A percentile compares a stretch with the other conserved stretches of the same genome.
Conservation (phyloP, 2,113 vertebrate species). For the Mastomys natalensis region DNA sequence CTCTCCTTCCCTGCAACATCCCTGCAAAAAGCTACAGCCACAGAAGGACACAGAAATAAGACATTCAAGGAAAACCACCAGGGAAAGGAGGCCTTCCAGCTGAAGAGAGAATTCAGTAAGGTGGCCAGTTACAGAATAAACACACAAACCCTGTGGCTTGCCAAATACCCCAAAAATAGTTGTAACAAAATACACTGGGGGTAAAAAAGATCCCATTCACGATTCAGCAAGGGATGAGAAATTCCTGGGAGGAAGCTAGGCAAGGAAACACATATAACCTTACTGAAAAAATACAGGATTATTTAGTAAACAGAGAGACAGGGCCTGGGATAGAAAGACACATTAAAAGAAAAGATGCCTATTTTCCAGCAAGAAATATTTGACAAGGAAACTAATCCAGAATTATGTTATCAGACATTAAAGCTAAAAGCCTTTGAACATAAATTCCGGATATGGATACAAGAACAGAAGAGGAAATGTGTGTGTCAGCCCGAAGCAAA, state of each 20-base stretch:
- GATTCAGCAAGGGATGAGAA: slow-evolving; percentile 68
- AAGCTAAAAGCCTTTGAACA: slow-evolving; percentile 13
- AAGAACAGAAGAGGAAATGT: not conserved
- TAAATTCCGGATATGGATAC: not conserved
- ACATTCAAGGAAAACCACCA: slow-evolving; percentile 11
- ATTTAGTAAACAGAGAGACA: not conserved
- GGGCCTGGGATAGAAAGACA: not conserved
- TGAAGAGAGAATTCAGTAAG: slow-evolving; percentile 57
- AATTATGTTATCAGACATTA: not conserved
- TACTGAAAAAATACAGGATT: not conserved
- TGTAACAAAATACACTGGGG: slow-evolving; percentile 60
- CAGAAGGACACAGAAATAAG: not conserved
- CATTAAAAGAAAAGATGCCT: not conserved
- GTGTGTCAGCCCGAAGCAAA: not conserved
- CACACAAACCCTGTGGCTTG: slow-evolving; percentile 60
- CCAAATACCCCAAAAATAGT: slow-evolving; percentile 74
- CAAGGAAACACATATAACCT: slow-evolving; percentile 1
- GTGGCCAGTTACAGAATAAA: slow-evolving; percentile 76
- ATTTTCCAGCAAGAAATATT: slow-evolving; percentile 30
- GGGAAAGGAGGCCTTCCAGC: not conserved
- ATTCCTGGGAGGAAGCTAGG: slow-evolving; percentile 20
- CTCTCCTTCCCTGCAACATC: not conserved
- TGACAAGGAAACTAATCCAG: not conserved
- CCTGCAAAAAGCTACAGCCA: not conserved
- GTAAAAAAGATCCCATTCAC: slow-evolving; percentile 73